phyloP scores from a whole-genome alignment of 2,113 vertebrate genomes.

The Callopanchax toddi region DNA sequence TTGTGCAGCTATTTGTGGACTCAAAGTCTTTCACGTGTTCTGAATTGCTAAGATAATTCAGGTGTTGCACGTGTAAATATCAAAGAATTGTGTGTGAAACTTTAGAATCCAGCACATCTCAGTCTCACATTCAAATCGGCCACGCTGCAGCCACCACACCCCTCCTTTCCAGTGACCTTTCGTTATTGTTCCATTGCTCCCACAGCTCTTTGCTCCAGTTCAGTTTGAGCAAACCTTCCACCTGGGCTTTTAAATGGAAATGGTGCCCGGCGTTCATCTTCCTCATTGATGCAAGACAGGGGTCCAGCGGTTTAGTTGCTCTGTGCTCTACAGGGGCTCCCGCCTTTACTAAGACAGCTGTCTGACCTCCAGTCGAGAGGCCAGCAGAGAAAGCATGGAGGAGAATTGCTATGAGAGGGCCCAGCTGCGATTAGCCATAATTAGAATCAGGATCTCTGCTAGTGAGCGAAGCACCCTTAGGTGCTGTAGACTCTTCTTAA shows the following conservation, averaged over 20 bases:
- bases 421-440: constrained; percentile 62
- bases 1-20: neutral
- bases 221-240: constrained; percentile 46
- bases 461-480: constrained; percentile 36
- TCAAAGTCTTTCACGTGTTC: neutral
- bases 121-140: constrained; percentile 9
- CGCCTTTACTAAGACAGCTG: constrained; percentile 50
- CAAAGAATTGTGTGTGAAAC: no score
- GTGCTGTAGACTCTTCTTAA: constrained; percentile 44
- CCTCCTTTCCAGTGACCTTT: constrained; percentile 5
- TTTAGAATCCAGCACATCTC: constrained; percentile 11
- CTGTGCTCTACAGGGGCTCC: constrained; percentile 50
- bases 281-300: constrained; percentile 65
- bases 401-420: constrained; percentile 45
- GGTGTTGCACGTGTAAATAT: no score
- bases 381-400: constrained; percentile 26
- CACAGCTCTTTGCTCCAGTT: constrained; percentile 15
- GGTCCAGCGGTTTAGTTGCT: constrained; percentile 42
- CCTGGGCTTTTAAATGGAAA: constrained; percentile 73
- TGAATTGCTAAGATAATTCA: neutral
- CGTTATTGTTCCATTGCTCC: neutral
- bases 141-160: neutral
- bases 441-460: constrained; percentile 66
- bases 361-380: constrained; percentile 52
- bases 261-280: constrained; percentile 28